Evolutionary conservation across 2,888 invertebrate species (phyloP), one percentile per base, ranked within the genome.

Genomic region (Drosophila vallismaia): DNA sequence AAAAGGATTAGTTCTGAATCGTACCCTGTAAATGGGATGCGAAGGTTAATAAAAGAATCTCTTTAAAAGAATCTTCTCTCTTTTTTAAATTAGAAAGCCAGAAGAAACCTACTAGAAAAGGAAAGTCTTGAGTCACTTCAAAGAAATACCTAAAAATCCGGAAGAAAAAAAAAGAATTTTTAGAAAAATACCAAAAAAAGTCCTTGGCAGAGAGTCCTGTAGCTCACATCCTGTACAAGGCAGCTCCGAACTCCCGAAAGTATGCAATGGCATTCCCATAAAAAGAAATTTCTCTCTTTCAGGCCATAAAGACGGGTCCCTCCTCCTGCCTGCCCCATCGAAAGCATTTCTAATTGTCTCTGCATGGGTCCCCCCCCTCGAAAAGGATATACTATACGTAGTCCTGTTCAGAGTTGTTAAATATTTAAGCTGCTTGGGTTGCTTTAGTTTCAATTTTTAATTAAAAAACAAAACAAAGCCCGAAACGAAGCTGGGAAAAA

Each of bases 371-470:
- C 14, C n/a, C n/a, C 12, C 24, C 26, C 10, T 28, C 12, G 0
- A 9, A 31, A 4, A 42, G 7, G 3, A 24, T 3, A 42, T 44
- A 24, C 31, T 24, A 24, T 44, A 38, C 12, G 12, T 40, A 48
- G n/a, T 2, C 48, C 48, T 9, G 48, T 48, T 26, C 29, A 38
- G 42, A 38, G 42, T 57, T 54, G 40, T 51, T 68, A 52, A 79
- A 68, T 63, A 71, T 62, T 71, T 62, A 66, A 79, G 50, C 56
- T 58, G 58, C 63, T 63, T 68, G 71, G 63, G 70, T 52, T 52
- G 71, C 40, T 71, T 60, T 53, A 60, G 56, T 62, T 71, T 71
- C 45, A 68, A 75, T 64, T 74, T 77, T 81, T 67, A 60, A 80
- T 77, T 68, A 42, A 49, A 64, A 67, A 68, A 69, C 53, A 71